Conservation (phyloP, 2,797 vertebrate species). For the Gorsachius magnificus region DNA sequence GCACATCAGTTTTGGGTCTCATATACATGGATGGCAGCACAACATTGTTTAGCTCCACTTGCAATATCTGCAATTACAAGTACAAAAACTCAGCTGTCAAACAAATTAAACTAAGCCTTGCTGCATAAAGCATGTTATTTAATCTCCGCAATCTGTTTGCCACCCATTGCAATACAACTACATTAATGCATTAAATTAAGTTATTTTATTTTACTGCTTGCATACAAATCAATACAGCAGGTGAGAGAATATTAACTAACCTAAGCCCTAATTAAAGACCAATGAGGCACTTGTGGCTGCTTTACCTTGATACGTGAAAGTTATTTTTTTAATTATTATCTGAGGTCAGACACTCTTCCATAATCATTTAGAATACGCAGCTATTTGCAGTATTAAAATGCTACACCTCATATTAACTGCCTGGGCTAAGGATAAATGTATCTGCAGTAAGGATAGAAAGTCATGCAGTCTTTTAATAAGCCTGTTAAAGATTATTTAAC, state of each 20-base stretch:
- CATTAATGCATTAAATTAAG: conserved; percentile 43
- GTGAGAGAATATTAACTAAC: conserved; percentile 19
- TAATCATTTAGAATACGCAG: neutral
- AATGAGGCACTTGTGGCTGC: neutral
- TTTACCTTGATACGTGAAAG: neutral
- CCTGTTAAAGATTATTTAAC: neutral
- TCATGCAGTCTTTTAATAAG: neutral
- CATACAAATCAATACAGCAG: conserved; percentile 17
- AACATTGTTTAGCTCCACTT: neutral
- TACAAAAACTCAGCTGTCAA: conserved; percentile 12
- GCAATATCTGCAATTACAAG: conserved; percentile 14
- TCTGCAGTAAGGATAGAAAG: conserved; percentile 8
- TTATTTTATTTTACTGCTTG: conserved; percentile 52
- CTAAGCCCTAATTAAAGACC: conserved; percentile 29
- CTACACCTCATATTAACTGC: neutral
- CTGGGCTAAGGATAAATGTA: neutral
- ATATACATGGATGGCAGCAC: neutral
- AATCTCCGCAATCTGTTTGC: conserved; percentile 58
- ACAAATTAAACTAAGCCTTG: conserved; percentile 44
- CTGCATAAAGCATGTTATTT: conserved; percentile 46
- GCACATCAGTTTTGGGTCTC: neutral
- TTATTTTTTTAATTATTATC: neutral
- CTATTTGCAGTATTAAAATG: conserved; percentile 32
- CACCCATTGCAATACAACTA: neutral
- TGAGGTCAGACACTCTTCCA: neutral